Percentiles rank a stretch among this genome's conserved stretches.
Conservation (phyloP, 2,113 vertebrate species). For the Tenrec ecaudatus region DNA sequence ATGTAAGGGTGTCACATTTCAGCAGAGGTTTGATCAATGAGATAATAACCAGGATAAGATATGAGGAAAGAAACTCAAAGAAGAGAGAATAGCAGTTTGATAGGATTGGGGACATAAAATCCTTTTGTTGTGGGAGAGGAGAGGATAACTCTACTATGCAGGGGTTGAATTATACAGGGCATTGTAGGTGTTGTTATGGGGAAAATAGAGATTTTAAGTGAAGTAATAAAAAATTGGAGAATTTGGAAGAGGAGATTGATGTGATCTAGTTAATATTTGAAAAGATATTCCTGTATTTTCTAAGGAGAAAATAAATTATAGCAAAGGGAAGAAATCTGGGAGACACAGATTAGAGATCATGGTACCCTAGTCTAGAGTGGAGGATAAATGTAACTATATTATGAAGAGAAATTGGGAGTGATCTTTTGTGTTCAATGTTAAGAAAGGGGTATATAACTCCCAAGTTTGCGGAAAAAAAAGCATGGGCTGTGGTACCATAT, state of each 20-base stretch:
- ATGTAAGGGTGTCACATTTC: background rate
- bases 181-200: background rate
- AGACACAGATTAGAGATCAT: background rate
- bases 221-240: background rate
- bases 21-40: background rate
- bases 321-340: background rate
- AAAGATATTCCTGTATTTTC: background rate
- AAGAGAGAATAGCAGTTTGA: background rate
- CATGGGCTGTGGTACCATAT: background rate
- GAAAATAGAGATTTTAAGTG: slow-evolving; percentile 39
- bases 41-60: background rate
- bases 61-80: background rate
- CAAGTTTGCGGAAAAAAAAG: too few relatives aligned
- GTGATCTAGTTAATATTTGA: background rate
- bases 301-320: background rate
- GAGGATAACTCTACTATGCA: background rate
- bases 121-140: background rate
- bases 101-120: background rate
- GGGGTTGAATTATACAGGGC: background rate
- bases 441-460: too few relatives aligned
- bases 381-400: too few relatives aligned
- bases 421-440: too few relatives aligned
- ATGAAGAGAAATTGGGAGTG: too few relatives aligned
- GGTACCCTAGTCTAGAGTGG: background rate
- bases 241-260: background rate